Evolutionary conservation across 2,113 vertebrate genomes (phyloP), one percentile per base, ranked within the genome.

Genomic region (Leucosticte australis): DNA sequence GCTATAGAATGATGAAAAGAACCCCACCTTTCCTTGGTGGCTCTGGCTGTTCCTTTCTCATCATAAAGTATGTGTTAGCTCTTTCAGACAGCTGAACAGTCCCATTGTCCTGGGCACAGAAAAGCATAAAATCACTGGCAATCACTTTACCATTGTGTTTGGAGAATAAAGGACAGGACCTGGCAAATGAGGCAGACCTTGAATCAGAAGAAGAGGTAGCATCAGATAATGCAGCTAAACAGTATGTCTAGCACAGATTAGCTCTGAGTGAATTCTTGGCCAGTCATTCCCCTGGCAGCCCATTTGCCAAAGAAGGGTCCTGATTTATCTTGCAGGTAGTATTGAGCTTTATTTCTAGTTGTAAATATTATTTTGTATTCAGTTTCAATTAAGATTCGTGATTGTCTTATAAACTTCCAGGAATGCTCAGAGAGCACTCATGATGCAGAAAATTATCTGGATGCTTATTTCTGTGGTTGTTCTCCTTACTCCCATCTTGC

Each of bases 131-230:
- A 90, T 93, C 64, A 63, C 30, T 63, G 59, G 63, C 71, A 91
- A 85, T 95, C 90, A 74, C 42, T 91, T 85, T 57, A 33, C 67
- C 27, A 74, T 92, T 95, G 84, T 95, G 83, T 80, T 69, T 69
- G 68, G 53, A 70, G 59, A 74, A 35, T 73, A 50, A 89, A 86
- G 69, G 63, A 77, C 35, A 80, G 42, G 70, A 76, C 49, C 33
- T 90, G 65, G 65, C 26, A 90, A 91, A 69, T 76, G 37, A 65
- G 41, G 30, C 37, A 87, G 57, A 67, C 82, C 63, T 91, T 60
- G 42, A 94, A 67, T 59, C 55, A 55, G 55, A 69, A 69, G 63
- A 57, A 59, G 50, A 70, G 31, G 46, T n/a, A 83, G 37, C 70
- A 89, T 79, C 46, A 73, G 50, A 39, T 55, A 95, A 74, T 62